Percentiles rank a stretch among this genome's conserved stretches.
Conservation (phyloP, 2,113 vertebrate genomes). For the Triplophysa siluroides region DNA sequence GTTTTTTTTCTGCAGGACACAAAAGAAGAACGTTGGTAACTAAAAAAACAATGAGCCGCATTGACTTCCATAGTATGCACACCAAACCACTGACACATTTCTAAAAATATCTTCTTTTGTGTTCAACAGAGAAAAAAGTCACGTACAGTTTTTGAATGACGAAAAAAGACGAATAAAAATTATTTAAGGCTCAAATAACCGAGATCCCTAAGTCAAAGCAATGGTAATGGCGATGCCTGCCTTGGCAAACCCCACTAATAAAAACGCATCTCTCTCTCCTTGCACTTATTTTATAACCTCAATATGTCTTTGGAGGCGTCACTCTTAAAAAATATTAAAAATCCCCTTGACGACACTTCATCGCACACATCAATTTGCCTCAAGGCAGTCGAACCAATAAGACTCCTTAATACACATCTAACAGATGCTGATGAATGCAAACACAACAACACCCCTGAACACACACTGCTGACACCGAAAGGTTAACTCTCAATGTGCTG, state of each 20-base stretch:
- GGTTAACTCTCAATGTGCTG: background rate
- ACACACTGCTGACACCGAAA: slow-evolving; percentile 6
- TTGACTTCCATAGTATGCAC: too few relatives aligned
- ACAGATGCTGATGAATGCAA: slow-evolving; percentile 9
- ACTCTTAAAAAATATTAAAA: slow-evolving; percentile 24
- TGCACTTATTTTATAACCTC: background rate
- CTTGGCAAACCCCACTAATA: slow-evolving; percentile 1
- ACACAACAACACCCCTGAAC: slow-evolving; percentile 6
- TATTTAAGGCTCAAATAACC: background rate
- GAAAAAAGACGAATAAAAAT: too few relatives aligned
- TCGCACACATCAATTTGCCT: slow-evolving; percentile 28
- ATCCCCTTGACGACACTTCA: slow-evolving; percentile 10
- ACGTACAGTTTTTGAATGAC: too few relatives aligned
- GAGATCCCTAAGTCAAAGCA: background rate
- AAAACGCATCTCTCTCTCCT: background rate
- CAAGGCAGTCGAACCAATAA: slow-evolving; percentile 18
- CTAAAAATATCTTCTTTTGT: too few relatives aligned
- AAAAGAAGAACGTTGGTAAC: too few relatives aligned
- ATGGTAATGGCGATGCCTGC: background rate
- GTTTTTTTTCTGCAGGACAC: too few relatives aligned
- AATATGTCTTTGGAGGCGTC: background rate
- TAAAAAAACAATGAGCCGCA: too few relatives aligned
- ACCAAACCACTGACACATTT: too few relatives aligned
- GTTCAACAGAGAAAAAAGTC: too few relatives aligned
- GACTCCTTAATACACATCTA: background rate